phyloP scores from a whole-genome alignment of 2,888 invertebrate species.

The Ophion ventricosus region DNA sequence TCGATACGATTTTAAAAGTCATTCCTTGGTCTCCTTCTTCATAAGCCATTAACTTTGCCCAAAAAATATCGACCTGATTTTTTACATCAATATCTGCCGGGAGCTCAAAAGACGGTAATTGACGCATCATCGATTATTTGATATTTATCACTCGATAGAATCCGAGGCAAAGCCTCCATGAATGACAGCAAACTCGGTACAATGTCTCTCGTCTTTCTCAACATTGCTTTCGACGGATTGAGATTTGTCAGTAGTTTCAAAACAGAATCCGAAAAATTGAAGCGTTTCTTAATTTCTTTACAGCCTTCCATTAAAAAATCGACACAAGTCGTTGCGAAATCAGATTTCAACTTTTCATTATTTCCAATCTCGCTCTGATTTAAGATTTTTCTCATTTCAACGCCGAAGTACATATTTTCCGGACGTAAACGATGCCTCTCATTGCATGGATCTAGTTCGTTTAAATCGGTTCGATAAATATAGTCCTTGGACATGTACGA shows the following conservation, averaged over 20 bases:
- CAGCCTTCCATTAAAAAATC: slow-evolving; percentile 61
- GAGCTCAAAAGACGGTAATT: slow-evolving; percentile 39
- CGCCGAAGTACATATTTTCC: slow-evolving; percentile 66
- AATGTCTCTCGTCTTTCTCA: slow-evolving; percentile 32
- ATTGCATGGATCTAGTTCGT: slow-evolving; percentile 52
- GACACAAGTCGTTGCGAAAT: slow-evolving; percentile 44
- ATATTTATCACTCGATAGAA: neutral
- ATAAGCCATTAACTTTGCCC: no score
- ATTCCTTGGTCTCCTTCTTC: slow-evolving; percentile 26
- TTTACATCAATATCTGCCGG: slow-evolving; percentile 25
- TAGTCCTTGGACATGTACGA: slow-evolving; percentile 55
- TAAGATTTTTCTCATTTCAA: slow-evolving; percentile 57
- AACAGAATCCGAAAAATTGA: slow-evolving; percentile 67
- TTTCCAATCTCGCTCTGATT: slow-evolving; percentile 38
- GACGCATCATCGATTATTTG: slow-evolving; percentile 47
- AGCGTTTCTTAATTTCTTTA: slow-evolving; percentile 60
- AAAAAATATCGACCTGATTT: neutral
- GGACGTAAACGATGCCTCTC: slow-evolving; percentile 37
- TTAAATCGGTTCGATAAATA: slow-evolving; percentile 41
- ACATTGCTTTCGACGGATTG: slow-evolving; percentile 48
- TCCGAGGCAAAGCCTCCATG: slow-evolving; percentile 29
- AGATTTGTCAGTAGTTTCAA: slow-evolving; percentile 39
- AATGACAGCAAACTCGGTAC: slow-evolving; percentile 38
- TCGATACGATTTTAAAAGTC: slow-evolving; percentile 44
- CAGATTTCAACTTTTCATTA: neutral